Percentiles rank a stretch among this genome's conserved stretches.
Conservation (phyloP, 2,888 invertebrate species). For the Stenotaenia linearis region DNA sequence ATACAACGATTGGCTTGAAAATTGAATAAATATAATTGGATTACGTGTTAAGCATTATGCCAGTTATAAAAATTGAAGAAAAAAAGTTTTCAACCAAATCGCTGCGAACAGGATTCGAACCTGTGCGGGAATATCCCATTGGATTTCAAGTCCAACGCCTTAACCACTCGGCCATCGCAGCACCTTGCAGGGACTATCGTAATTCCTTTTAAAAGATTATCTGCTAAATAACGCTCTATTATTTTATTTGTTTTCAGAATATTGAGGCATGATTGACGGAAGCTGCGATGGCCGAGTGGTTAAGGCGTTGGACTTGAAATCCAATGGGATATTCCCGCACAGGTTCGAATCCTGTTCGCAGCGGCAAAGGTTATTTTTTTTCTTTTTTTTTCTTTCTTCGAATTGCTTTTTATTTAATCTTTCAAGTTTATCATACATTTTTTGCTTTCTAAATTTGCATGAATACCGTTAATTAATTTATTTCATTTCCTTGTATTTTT, state of each 20-base stretch:
- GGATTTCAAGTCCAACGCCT: constrained; percentile 9
- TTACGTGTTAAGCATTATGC: too few species aligned
- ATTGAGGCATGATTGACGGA: not conserved
- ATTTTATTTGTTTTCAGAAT: not conserved
- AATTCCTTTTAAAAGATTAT: not conserved
- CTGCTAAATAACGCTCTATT: too few species aligned
- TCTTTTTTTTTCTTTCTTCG: not conserved
- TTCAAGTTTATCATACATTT: too few species aligned
- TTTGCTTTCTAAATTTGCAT: too few species aligned
- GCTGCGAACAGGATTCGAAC: constrained; percentile 9
- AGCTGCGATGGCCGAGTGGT: constrained; percentile 22
- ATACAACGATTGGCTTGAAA: too few species aligned
- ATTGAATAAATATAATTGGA: too few species aligned
- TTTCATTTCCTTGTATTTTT: not conserved
- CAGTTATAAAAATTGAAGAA: not conserved
- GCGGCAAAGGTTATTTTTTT: not conserved
- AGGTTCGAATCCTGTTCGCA: constrained; percentile 1
- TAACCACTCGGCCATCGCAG: constrained; percentile 9
- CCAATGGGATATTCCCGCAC: not conserved
- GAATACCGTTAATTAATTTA: not conserved
- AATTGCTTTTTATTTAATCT: not conserved
- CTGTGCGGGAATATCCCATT: not conserved
- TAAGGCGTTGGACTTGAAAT: constrained; percentile 26
- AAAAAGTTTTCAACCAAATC: not conserved
- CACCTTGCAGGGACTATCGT: not conserved